phyloP scores from a whole-genome alignment of 2,797 vertebrate species.

The Nannoperca australis region DNA sequence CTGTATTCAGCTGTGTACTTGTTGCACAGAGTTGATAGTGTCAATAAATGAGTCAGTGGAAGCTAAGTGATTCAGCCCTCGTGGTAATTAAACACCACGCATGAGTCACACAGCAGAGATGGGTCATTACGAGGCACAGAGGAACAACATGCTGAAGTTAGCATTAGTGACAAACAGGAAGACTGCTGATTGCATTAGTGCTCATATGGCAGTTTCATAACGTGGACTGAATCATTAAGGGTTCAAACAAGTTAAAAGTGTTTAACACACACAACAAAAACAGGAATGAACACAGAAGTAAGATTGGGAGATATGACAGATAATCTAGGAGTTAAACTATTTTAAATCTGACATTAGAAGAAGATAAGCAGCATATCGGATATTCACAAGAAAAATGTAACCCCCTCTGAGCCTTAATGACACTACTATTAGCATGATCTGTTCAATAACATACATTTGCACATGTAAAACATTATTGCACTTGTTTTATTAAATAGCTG shows the following conservation, averaged over 20 bases:
- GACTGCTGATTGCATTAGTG: slow-evolving; percentile 20
- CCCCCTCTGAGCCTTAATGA: too few relatives aligned
- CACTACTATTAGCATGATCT: not conserved
- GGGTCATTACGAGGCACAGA: slow-evolving; percentile 27
- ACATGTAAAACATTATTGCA: too few relatives aligned
- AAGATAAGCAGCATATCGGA: not conserved
- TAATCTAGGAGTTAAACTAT: not conserved
- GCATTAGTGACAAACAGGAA: slow-evolving; percentile 29
- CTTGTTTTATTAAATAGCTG: too few relatives aligned
- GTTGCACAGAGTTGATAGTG: slow-evolving; percentile 11
- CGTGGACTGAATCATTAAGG: slow-evolving; percentile 6
- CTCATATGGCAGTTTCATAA: slow-evolving; percentile 24
- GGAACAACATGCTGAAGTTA: slow-evolving; percentile 6
- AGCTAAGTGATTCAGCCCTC: slow-evolving; percentile 39
- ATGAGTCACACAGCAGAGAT: slow-evolving; percentile 51
- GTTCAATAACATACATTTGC: not conserved
- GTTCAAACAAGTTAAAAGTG: not conserved
- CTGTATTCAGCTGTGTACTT: slow-evolving; percentile 1
- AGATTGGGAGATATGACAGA: not conserved
- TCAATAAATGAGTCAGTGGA: slow-evolving; percentile 40
- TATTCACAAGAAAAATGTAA: not conserved
- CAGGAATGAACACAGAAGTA: not conserved
- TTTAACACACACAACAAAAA: not conserved
- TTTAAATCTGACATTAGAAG: not conserved
- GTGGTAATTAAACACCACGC: slow-evolving; percentile 32